A percentile compares a stretch with the other conserved stretches of the same genome.
Evolutionary conservation across 2,888 invertebrate species (phyloP).

Genomic region (Mellilla xanthometata): DNA sequence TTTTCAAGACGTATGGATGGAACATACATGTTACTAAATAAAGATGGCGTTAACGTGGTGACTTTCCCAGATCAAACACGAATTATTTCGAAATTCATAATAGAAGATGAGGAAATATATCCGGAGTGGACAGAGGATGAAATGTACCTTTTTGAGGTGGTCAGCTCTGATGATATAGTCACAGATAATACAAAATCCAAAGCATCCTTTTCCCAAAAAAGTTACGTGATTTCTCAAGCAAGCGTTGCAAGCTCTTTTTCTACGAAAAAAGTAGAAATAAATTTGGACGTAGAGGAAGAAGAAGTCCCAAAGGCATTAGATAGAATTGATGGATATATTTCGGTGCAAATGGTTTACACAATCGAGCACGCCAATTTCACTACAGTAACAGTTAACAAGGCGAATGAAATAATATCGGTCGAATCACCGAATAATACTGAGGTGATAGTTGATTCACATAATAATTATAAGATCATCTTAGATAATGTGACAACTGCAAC

Average conservation of each 20-base stretch:
- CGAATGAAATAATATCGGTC: constrained; percentile 49
- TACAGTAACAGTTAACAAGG: constrained; percentile 70
- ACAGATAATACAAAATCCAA: constrained; percentile 42
- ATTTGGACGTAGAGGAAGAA: constrained; percentile 23
- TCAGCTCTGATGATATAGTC: constrained; percentile 37
- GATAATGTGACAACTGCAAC: constrained; percentile 55
- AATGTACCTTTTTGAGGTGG: constrained; percentile 39
- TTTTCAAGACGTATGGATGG: constrained; percentile 72
- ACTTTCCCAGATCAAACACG: constrained; percentile 68
- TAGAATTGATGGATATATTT: constrained; percentile 61
- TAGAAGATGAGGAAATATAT: constrained; percentile 63
- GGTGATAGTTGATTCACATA: constrained; percentile 47
- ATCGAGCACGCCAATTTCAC: constrained; percentile 79
- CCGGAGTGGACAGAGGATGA: constrained; percentile 70
- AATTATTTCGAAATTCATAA: constrained; percentile 55
- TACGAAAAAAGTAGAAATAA: constrained; percentile 39
- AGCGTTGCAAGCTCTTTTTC: constrained; percentile 34
- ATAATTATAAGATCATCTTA: constrained; percentile 55
- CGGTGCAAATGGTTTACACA: constrained; percentile 54
- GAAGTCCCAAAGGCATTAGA: constrained; percentile 34
- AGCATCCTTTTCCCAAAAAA: constrained; percentile 49
- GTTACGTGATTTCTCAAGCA: constrained; percentile 30
- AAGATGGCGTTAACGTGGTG: constrained; percentile 61
- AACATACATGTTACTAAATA: constrained; percentile 61
- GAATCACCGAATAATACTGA: constrained; percentile 61